A percentile compares a stretch with the other conserved stretches of the same genome.
Conservation (phyloP, 2,797 vertebrate species). For the Sphenopsis melanotis region DNA sequence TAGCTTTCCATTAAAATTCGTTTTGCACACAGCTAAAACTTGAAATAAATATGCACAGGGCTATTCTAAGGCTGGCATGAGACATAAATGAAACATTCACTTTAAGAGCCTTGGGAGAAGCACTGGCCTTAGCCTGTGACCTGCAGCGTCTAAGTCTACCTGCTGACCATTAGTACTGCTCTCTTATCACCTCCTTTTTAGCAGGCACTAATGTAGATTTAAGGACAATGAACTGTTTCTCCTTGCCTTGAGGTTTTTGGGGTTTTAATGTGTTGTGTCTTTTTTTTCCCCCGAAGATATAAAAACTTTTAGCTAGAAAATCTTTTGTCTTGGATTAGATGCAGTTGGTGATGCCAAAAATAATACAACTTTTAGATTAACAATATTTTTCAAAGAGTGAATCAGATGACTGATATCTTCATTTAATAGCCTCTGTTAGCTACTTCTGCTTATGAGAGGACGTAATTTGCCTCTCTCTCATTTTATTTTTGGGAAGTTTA, state of each 20-base stretch:
- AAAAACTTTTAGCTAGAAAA: slow-evolving; percentile 4
- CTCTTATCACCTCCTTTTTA: neutral
- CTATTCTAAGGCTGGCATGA: neutral
- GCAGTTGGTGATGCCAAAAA: neutral
- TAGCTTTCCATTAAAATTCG: neutral
- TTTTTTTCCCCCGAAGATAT: neutral
- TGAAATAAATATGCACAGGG: neutral
- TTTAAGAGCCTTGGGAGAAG: neutral
- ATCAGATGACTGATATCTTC: slow-evolving; percentile 6
- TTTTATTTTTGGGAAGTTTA: slow-evolving; percentile 35
- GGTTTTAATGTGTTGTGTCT: neutral
- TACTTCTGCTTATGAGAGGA: neutral
- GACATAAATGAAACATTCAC: neutral
- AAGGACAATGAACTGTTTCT: neutral
- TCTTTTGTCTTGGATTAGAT: neutral
- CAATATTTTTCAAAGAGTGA: slow-evolving; percentile 4
- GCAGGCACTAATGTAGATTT: neutral
- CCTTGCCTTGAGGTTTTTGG: neutral
- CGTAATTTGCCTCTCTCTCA: neutral
- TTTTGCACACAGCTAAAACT: neutral
- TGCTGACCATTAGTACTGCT: neutral
- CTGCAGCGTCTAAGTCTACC: neutral
- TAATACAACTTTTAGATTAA: slow-evolving; percentile 30
- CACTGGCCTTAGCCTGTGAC: neutral
- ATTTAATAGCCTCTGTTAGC: slow-evolving; percentile 26